Evolutionary conservation across 2,113 vertebrate genomes (phyloP).

Genomic region (Atherinomorus stipes): DNA sequence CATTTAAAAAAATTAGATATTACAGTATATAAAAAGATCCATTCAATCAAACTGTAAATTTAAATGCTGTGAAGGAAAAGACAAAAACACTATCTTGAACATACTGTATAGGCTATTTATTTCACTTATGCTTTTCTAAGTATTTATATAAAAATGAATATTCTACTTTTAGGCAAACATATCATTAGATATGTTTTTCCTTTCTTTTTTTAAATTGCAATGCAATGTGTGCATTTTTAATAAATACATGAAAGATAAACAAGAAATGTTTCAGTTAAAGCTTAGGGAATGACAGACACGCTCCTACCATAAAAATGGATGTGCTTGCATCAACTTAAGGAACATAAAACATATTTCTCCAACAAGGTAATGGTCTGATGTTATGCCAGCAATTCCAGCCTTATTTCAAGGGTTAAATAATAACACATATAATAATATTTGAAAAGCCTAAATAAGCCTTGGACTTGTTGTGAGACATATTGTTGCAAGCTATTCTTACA

Average conservation of each 20-base stretch:
- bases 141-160: slow-evolving; percentile 59
- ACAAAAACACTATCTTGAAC: slow-evolving; percentile 28
- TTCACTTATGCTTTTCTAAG: slow-evolving; percentile 18
- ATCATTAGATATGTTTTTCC: neutral
- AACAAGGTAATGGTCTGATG: neutral
- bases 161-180: slow-evolving; percentile 12
- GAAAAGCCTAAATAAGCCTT: no score
- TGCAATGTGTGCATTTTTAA: slow-evolving; percentile 5
- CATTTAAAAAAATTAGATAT: no score
- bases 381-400: neutral
- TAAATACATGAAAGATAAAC: neutral
- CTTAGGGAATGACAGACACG: neutral
- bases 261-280: neutral
- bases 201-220: slow-evolving; percentile 4
- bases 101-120: slow-evolving; percentile 14
- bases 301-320: neutral
- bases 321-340: neutral
- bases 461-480: neutral
- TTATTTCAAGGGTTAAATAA: neutral
- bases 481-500: neutral
- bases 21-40: slow-evolving; percentile 74
- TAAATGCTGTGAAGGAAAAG: slow-evolving; percentile 46
- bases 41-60: slow-evolving; percentile 72
- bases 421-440: no score
- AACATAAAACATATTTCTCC: neutral